A percentile compares a stretch with the other conserved stretches of the same genome.
Conservation (phyloP, 2,888 invertebrate genomes). For the Eupithecia exiguata region DNA sequence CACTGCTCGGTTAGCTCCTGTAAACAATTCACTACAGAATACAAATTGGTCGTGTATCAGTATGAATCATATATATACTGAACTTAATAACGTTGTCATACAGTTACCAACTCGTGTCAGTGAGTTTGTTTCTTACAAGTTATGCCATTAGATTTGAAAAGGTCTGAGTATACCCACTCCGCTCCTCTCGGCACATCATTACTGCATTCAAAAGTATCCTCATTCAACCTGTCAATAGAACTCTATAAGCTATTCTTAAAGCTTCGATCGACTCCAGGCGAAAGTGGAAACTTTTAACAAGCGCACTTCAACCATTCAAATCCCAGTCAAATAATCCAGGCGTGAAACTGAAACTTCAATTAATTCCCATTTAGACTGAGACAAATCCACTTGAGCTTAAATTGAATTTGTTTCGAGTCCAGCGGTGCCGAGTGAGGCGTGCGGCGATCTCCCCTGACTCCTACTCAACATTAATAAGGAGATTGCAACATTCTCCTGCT, state of each 20-base stretch:
- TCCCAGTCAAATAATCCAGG: constrained; percentile 18
- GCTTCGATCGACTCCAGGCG: background rate
- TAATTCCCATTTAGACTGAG: constrained; percentile 19
- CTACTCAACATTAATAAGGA: background rate
- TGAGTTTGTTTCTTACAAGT: background rate
- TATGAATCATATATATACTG: background rate
- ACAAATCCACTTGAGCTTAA: constrained; percentile 21
- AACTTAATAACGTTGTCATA: background rate
- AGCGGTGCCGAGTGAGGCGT: background rate
- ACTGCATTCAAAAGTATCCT: background rate
- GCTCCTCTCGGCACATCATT: background rate
- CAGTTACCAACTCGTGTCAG: background rate
- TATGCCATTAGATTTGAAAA: background rate
- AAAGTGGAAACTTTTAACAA: constrained; percentile 15
- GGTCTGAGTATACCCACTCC: background rate
- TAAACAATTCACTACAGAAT: background rate
- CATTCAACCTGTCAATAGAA: background rate
- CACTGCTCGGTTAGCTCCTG: background rate
- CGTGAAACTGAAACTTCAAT: constrained; percentile 19
- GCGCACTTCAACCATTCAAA: background rate
- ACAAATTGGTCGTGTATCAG: background rate
- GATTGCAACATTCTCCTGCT: background rate
- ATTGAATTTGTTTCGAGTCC: constrained; percentile 19
- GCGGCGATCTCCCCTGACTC: background rate
- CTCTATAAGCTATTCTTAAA: background rate